Conservation (phyloP, 2,888 invertebrate genomes). For the Eilema griseolum region DNA sequence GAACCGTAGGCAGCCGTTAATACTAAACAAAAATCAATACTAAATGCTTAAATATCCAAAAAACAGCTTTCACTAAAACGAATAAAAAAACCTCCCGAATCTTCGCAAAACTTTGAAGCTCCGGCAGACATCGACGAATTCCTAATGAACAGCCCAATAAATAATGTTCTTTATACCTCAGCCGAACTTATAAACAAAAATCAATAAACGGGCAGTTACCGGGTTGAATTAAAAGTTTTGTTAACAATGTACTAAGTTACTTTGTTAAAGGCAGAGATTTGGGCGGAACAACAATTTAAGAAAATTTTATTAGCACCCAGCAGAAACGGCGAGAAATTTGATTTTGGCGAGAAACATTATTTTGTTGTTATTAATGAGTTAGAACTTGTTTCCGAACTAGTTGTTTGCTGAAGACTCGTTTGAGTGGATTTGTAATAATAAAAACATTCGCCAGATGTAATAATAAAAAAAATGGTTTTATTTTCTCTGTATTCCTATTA, state of each 20-base stretch:
- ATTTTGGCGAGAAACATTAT: slow-evolving; percentile 6
- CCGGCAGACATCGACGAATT: slow-evolving; percentile 11
- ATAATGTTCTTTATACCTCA: slow-evolving; percentile 13
- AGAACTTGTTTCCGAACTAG: not conserved
- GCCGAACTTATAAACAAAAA: slow-evolving; percentile 39
- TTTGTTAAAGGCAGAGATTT: slow-evolving; percentile 32
- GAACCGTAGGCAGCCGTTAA: too few species aligned
- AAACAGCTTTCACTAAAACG: not conserved
- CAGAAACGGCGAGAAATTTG: not conserved
- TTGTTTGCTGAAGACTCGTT: not conserved
- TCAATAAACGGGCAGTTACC: slow-evolving; percentile 36
- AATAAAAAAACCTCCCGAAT: not conserved
- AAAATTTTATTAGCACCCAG: slow-evolving; percentile 20
- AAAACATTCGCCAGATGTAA: too few species aligned
- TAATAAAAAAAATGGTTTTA: too few species aligned
- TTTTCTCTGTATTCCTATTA: too few species aligned
- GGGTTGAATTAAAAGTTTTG: slow-evolving; percentile 46
- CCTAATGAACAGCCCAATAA: slow-evolving; percentile 16
- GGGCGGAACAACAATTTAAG: slow-evolving; percentile 26
- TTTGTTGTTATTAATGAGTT: slow-evolving; percentile 4
- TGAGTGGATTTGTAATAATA: too few species aligned
- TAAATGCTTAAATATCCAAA: not conserved
- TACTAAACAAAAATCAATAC: not conserved
- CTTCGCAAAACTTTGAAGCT: not conserved
- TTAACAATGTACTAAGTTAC: slow-evolving; percentile 30